Percentiles rank a stretch among this genome's conserved stretches.
These are phyloP conservation scores for Alfaro cultratus DNA, from an alignment of 2,797 vertebrate species.

Conservation along the genomic window DNA sequence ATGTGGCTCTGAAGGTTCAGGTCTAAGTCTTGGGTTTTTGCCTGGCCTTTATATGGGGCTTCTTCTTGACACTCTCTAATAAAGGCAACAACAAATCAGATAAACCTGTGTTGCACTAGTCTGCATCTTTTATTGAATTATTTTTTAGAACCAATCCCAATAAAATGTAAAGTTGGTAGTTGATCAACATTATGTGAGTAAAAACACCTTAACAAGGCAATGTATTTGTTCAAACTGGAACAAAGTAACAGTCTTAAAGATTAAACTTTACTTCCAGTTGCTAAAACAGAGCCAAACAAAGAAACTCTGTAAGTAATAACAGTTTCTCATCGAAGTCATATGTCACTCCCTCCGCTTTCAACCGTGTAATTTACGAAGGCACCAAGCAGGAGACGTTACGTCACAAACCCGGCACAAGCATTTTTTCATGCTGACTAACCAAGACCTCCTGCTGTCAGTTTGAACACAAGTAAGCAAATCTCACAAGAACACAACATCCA, in stretches of 20 bases:
- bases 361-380: constrained; percentile 40
- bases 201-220: background rate
- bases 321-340: constrained; percentile 3
- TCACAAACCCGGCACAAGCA: constrained; percentile 50
- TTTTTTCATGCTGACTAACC: constrained; percentile 48
- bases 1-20: background rate
- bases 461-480: constrained; percentile 10
- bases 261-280: background rate
- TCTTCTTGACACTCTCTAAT: background rate
- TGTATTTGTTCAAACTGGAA: background rate
- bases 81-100: background rate
- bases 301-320: background rate
- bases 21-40: background rate
- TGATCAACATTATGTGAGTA: background rate
- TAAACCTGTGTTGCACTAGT: background rate
- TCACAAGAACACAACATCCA: constrained; percentile 7
- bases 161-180: background rate
- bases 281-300: constrained; percentile 21
- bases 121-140: background rate
- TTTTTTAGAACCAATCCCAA: background rate
- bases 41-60: background rate
- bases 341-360: constrained; percentile 12
- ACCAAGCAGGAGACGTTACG: constrained; percentile 41
- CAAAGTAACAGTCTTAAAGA: background rate
- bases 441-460: constrained; percentile 23